Conservation (phyloP, 2,113 vertebrate species). For the Lipophrys pholis region DNA sequence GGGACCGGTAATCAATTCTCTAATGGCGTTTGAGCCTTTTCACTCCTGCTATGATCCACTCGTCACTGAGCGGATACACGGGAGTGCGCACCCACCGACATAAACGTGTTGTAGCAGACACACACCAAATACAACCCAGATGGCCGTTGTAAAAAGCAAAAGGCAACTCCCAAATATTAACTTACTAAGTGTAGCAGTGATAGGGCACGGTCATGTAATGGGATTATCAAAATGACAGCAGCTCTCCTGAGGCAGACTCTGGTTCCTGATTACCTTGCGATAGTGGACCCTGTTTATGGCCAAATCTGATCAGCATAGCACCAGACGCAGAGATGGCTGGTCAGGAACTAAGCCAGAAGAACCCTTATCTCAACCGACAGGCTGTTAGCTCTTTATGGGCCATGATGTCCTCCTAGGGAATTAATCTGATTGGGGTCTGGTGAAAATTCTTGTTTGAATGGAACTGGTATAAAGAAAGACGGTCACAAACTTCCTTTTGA, state of each 20-base stretch:
- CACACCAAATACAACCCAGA: conserved; percentile 58
- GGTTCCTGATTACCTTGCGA: conserved; percentile 75
- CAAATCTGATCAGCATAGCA: conserved; percentile 80
- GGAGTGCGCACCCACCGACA: conserved; percentile 9
- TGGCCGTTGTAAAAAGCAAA: conserved; percentile 60
- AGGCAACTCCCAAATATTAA: conserved; percentile 71
- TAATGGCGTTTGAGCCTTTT: conserved; percentile 80
- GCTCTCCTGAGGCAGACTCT: conserved; percentile 70
- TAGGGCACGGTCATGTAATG: conserved; percentile 73
- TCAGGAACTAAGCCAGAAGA: conserved; percentile 66
- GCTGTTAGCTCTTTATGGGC: conserved; percentile 44
- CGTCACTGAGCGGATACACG: conserved; percentile 23
- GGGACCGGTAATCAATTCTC: conserved; percentile 84
- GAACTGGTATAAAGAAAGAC: conserved; percentile 39
- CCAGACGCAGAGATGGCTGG: conserved; percentile 65
- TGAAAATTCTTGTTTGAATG: conserved; percentile 41
- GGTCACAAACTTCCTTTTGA: conserved; percentile 32
- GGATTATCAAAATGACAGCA: conserved; percentile 74
- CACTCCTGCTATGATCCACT: conserved; percentile 60
- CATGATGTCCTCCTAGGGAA: conserved; percentile 52
- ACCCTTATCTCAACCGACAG: conserved; percentile 67
- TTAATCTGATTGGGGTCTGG: conserved; percentile 63
- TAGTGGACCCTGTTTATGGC: conserved; percentile 61
- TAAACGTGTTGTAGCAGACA: conserved; percentile 14
- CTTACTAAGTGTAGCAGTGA: conserved; percentile 68